Evolutionary conservation across 1,140 invertebrate genomes (phyloP), one percentile per base, ranked within the genome.

Genomic region (Odontomachus brunneus): DNA sequence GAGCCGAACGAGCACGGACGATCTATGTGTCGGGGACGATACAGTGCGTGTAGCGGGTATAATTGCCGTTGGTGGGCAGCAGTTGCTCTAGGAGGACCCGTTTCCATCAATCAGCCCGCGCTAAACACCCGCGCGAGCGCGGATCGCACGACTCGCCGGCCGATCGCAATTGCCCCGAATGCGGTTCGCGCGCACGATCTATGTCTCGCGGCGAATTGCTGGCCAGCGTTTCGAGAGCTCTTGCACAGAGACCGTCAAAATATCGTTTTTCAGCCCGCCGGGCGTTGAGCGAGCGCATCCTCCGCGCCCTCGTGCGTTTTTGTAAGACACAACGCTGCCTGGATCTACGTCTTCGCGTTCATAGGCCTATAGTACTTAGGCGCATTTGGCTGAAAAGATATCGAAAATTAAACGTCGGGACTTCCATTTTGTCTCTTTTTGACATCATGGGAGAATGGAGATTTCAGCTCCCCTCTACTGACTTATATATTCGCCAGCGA

Each of bases 81-180:
- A 91, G 89, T 91, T 93, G 91, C 91, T 92, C 91, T 85, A 90
- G 91, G 83, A 92, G 74, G 89, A 89, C 89, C 90, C 88, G 90
- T 92, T 93, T 92, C 88, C 92, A 93, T 94, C 92, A 92, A 93
- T 94, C 92, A 93, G 91, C 67, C 84, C 84, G 63, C 51, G 83
- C 63, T 85, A 83, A 88, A 88, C 85, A 73, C 73, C 51, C 81
- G 53, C 63, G 65, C 66, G 72, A 57, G 63, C 73, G 78, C 73
- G 83, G 62, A 69, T 69, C 78, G 63, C 72, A 81, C 85, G 63
- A 24, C 49, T 63, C 83, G 59, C 33, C 65, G 80, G 26, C 59
- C 82, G 82, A 62, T 82, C 82, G 84, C 82, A 84, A 83, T 84
- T 84, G 80, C 67, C 72, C 38, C 67, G 59, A 66, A 65, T 84